phyloP scores from a whole-genome alignment of 2,113 vertebrate genomes.

The Peucedramus taeniatus region DNA sequence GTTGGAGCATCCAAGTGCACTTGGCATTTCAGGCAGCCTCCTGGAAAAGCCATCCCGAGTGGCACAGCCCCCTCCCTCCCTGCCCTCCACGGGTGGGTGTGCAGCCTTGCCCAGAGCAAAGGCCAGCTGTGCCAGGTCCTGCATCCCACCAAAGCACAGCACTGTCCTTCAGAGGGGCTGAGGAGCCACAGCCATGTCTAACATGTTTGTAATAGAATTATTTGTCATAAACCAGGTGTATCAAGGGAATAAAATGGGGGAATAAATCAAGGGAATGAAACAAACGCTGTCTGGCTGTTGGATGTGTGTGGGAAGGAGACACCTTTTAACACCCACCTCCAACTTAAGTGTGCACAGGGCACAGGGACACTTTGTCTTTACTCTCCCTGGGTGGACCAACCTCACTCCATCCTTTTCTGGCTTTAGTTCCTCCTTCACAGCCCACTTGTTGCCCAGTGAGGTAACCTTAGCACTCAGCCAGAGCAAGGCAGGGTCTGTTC shows the following conservation, averaged over 20 bases:
- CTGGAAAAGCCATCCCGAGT: background rate
- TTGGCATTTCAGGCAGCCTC: background rate
- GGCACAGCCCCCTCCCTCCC: background rate
- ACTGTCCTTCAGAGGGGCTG: background rate
- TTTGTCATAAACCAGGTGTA: background rate
- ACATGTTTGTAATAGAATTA: background rate
- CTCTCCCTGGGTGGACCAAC: background rate
- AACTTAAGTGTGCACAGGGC: background rate
- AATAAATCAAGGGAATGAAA: background rate
- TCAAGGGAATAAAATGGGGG: background rate
- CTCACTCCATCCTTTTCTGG: background rate
- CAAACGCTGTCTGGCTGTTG: accelerated
- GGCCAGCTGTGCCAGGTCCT: background rate
- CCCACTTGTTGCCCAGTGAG: background rate
- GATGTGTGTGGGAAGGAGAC: background rate
- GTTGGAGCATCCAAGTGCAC: background rate
- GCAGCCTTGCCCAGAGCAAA: background rate
- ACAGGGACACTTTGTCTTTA: accelerated
- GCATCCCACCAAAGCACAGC: background rate
- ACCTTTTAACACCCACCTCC: background rate
- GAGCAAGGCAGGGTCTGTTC: background rate
- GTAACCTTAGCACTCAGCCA: background rate
- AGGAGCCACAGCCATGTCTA: background rate
- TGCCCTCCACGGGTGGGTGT: accelerated
- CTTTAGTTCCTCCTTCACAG: background rate